Percentiles rank a stretch among this genome's conserved stretches.
phyloP scores from a whole-genome alignment of 2,888 invertebrate species.

The Zonitis immaculata region DNA sequence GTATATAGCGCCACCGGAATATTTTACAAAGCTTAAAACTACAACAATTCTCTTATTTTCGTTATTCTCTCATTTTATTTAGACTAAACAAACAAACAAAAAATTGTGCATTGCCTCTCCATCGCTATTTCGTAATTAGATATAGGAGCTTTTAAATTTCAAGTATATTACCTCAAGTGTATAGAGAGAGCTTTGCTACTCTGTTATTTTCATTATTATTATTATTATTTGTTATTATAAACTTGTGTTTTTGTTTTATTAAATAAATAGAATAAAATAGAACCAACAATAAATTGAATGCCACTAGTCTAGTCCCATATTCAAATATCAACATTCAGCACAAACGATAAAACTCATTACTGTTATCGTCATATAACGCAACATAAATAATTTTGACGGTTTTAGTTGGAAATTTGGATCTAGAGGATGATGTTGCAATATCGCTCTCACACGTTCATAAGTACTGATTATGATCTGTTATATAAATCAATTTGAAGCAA shows the following conservation, averaged over 20 bases:
- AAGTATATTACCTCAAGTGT: too few relatives aligned
- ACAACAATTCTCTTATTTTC: background rate
- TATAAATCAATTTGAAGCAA: slow-evolving; percentile 27
- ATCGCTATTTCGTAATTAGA: background rate
- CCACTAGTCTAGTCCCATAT: slow-evolving; percentile 23
- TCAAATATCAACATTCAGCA: slow-evolving; percentile 23
- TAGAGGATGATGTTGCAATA: slow-evolving; percentile 35
- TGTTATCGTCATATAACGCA: slow-evolving; percentile 38
- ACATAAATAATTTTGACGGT: slow-evolving; percentile 42
- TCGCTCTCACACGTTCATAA: slow-evolving; percentile 17
- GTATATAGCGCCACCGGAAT: slow-evolving; percentile 38
- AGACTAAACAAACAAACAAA: too few relatives aligned
- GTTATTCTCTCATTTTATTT: too few relatives aligned
- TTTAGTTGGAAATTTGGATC: slow-evolving; percentile 36
- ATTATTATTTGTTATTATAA: too few relatives aligned
- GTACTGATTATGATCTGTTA: slow-evolving; percentile 33
- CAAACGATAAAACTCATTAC: slow-evolving; percentile 35
- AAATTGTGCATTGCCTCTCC: too few relatives aligned
- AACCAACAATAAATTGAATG: slow-evolving; percentile 8
- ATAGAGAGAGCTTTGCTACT: too few relatives aligned
- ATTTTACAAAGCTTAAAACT: slow-evolving; percentile 38
- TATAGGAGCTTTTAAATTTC: background rate
- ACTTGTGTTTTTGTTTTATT: slow-evolving; percentile 4
- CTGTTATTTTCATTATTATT: too few relatives aligned
- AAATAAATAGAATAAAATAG: slow-evolving; percentile 1